These are phyloP conservation scores for Thalassoma bifasciatum DNA, from an alignment of 2,113 vertebrate genomes.

Conservation along the genomic window DNA sequence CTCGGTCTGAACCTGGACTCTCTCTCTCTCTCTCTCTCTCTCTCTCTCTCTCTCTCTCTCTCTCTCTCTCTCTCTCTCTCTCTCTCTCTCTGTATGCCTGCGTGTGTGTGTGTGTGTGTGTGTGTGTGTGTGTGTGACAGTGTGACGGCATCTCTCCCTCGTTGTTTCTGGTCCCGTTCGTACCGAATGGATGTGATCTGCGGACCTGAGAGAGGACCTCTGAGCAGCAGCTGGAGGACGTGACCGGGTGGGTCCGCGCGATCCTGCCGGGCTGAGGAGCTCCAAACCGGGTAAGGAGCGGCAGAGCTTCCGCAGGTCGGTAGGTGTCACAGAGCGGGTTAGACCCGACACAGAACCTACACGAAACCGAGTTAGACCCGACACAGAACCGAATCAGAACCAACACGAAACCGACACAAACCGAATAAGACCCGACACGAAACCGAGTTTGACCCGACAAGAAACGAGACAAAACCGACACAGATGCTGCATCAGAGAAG, in stretches of 20 bases:
- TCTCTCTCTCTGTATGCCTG: no score
- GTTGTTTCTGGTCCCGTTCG: not conserved
- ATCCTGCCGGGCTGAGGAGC: not conserved
- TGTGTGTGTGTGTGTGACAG: no score
- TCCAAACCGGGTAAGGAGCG: not conserved
- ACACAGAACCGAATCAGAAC: not conserved
- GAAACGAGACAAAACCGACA: not conserved
- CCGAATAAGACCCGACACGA: no score
- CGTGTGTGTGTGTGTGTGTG: no score
- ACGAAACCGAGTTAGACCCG: not conserved
- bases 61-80: not conserved
- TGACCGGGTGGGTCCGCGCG: conserved; percentile 23
- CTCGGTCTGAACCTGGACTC: conserved; percentile 1
- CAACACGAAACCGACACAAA: not conserved
- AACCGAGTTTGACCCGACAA: not conserved
- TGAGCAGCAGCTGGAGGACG: conserved; percentile 21
- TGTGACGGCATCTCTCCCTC: not conserved
- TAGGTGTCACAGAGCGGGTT: not conserved
- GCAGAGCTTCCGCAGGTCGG: conserved; percentile 8
- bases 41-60: no score
- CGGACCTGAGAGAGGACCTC: conserved; percentile 21
- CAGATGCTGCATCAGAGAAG: no score
- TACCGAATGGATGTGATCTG: conserved; percentile 15
- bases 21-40: not conserved
- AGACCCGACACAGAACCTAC: not conserved